Evolutionary conservation across 1,140 invertebrate species (phyloP).

Genomic region (Eufriesea mexicana): DNA sequence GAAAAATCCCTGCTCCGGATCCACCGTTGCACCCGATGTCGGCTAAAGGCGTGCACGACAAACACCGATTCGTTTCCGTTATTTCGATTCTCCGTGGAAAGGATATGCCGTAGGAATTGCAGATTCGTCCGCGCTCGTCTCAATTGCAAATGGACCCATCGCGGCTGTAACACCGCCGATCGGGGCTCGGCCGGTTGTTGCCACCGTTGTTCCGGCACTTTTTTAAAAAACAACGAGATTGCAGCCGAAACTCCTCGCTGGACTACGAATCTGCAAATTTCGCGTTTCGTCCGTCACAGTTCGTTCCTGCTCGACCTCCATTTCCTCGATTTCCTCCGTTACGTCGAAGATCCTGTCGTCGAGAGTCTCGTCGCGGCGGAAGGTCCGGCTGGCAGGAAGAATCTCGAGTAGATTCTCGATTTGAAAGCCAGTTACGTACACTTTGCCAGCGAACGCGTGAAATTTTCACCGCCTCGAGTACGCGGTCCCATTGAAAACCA

Average conservation of each 20-base stretch:
- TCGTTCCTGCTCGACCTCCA: background rate
- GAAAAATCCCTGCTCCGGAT: background rate
- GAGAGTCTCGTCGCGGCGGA: too few relatives aligned
- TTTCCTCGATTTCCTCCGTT: background rate
- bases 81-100: constrained; percentile 30
- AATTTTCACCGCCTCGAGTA: constrained; percentile 18
- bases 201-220: background rate
- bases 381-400: background rate
- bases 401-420: background rate
- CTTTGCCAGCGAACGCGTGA: background rate
- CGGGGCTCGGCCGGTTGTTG: background rate
- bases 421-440: constrained; percentile 14
- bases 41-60: background rate
- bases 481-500: constrained; percentile 19
- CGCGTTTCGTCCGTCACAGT: background rate
- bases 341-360: too few relatives aligned
- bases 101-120: constrained; percentile 27
- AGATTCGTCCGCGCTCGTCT: constrained; percentile 19
- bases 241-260: background rate
- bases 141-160: constrained; percentile 42
- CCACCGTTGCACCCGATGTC: too few relatives aligned
- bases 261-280: background rate
- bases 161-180: background rate
- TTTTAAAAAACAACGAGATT: constrained; percentile 12
- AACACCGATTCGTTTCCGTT: constrained; percentile 34